These are phyloP conservation scores for Epinotia nisella DNA, from an alignment of 2,888 invertebrate species.

Conservation along the genomic window DNA sequence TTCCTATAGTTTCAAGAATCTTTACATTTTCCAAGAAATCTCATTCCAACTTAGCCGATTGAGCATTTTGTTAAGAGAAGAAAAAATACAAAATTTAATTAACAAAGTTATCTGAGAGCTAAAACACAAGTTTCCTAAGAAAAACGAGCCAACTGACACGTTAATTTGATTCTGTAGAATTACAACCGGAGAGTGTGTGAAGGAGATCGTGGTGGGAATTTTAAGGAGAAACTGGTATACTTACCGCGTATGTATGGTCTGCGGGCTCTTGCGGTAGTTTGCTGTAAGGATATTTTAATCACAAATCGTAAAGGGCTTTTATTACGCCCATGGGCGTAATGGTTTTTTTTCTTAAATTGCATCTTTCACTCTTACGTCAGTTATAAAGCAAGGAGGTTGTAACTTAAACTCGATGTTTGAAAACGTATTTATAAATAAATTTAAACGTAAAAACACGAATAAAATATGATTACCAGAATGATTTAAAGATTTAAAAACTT, in stretches of 20 bases:
- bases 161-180: slow-evolving; percentile 80
- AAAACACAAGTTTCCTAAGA: slow-evolving; percentile 82
- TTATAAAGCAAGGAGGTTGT: too few relatives aligned
- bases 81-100: slow-evolving; percentile 82
- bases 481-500: too few relatives aligned
- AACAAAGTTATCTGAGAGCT: slow-evolving; percentile 79
- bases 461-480: too few relatives aligned
- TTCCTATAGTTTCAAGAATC: slow-evolving; percentile 53
- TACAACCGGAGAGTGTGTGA: slow-evolving; percentile 73
- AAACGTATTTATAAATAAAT: too few relatives aligned
- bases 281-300: slow-evolving; percentile 25
- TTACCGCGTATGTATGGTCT: slow-evolving; percentile 39
- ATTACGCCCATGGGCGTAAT: too few relatives aligned
- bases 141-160: slow-evolving; percentile 80
- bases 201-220: slow-evolving; percentile 69
- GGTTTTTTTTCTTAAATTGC: too few relatives aligned
- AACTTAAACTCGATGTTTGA: too few relatives aligned
- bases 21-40: slow-evolving; percentile 62
- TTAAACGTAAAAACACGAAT: too few relatives aligned
- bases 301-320: too few relatives aligned
- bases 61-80: slow-evolving; percentile 54
- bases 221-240: slow-evolving; percentile 50
- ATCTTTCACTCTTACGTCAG: too few relatives aligned
- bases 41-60: slow-evolving; percentile 63
- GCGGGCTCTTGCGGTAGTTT: slow-evolving; percentile 23